Evolutionary conservation across 2,113 vertebrate species (phyloP).

Genomic region (Sander vitreus): DNA sequence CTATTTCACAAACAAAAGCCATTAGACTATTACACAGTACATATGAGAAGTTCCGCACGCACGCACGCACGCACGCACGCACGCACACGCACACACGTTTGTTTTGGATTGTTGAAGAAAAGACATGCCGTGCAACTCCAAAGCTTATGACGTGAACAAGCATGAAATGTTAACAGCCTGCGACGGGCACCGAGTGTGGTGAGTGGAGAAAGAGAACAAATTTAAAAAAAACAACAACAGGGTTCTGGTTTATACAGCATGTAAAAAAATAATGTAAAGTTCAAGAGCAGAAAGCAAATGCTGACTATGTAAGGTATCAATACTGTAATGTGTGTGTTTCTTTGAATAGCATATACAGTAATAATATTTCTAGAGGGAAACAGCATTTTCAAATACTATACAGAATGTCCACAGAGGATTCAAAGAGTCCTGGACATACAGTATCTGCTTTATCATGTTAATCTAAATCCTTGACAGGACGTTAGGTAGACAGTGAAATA

Average conservation of each 20-base stretch:
- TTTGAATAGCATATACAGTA: neutral
- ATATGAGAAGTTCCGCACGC: neutral
- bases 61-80: no score
- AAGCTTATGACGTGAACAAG: slow-evolving; percentile 44
- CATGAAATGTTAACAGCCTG: slow-evolving; percentile 49
- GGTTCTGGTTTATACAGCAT: neutral
- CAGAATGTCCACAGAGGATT: neutral
- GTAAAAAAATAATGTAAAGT: neutral
- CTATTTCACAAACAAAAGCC: slow-evolving; percentile 13
- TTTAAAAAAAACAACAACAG: neutral
- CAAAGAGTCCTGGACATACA: neutral
- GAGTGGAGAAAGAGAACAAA: slow-evolving; percentile 13
- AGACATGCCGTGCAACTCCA: slow-evolving; percentile 39
- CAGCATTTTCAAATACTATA: neutral
- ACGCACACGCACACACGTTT: slow-evolving; percentile 23
- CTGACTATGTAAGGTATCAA: neutral
- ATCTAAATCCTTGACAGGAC: no score
- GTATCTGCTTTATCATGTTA: neutral
- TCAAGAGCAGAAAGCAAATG: neutral
- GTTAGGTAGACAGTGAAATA: no score
- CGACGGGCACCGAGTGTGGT: neutral
- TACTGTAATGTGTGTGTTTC: neutral
- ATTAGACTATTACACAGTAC: slow-evolving; percentile 12
- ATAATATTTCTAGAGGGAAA: neutral
- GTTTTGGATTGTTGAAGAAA: slow-evolving; percentile 22